Percentiles rank a stretch among this genome's conserved stretches.
phyloP scores from a whole-genome alignment of 2,113 vertebrate genomes.

The Panurus biarmicus region DNA sequence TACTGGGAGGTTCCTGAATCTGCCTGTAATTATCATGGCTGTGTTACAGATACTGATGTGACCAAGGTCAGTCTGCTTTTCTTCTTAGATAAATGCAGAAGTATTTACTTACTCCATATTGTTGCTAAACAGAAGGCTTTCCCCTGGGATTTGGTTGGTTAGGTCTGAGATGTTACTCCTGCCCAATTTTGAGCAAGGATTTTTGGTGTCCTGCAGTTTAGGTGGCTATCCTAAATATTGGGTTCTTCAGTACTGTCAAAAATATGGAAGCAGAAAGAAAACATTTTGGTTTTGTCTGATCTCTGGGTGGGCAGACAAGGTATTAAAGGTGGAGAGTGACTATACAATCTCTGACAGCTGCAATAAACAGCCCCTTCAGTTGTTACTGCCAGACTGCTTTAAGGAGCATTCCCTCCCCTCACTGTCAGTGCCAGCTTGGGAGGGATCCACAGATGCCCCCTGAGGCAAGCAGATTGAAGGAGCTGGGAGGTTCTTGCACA shows the following conservation, averaged over 20 bases:
- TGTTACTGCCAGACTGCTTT: background rate
- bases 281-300: background rate
- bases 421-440: background rate
- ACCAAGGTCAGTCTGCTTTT: background rate
- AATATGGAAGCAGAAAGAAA: background rate
- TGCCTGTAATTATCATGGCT: background rate
- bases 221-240: background rate
- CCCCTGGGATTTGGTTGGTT: background rate
- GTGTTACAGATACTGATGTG: background rate
- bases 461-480: background rate
- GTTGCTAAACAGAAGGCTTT: background rate
- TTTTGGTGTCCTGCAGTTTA: background rate
- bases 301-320: background rate
- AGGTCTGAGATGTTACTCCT: background rate
- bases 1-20: background rate
- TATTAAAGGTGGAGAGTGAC: background rate
- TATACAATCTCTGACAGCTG: background rate
- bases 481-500: background rate
- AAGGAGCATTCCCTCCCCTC: background rate
- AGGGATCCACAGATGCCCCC: background rate
- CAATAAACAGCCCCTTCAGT: rapidly evolving
- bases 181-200: background rate
- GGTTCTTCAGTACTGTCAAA: background rate
- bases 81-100: background rate
- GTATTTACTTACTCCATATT: background rate